Evolutionary conservation across 2,797 vertebrate genomes (phyloP), one percentile per base, ranked within the genome.

Genomic region (Arctocebus calabarensis): DNA sequence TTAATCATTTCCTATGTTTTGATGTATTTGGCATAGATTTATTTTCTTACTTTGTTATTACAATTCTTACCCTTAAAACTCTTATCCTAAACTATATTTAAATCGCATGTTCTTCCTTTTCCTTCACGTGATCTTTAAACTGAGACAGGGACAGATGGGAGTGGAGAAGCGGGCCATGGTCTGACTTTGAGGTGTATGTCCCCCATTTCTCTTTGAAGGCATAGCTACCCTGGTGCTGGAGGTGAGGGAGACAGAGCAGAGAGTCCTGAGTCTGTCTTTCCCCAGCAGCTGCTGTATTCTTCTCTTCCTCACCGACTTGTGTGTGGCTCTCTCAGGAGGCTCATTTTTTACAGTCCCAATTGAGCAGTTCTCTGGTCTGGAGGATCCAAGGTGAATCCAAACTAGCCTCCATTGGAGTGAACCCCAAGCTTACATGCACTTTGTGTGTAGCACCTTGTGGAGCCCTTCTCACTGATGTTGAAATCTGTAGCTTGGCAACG

Each of bases 1-100:
- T 22, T 92, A 45, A 77, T 94, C 64, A 83, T 55, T 78, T 64
- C 13, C n/a, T 23, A 32, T 91, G 19, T 23, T 89, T 73, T 79
- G 52, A 73, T 75, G 37, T 57, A 43, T 45, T 52, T 40, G 23
- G 17, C 64, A 70, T 52, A 74, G 27, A 73, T 45, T 83, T 87
- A 71, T 4, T 61, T 70, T 45, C 66, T 5, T 32, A 17, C 86
- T 78, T 59, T 59, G 16, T 77, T 86, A 57, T 34, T 61, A 68
- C 84, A 68, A 84, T 73, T 81, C 40, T 40, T 40, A 40, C 11
- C 84, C 13, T 64, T 77, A 66, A 55, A 84, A 82, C 34, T 34
- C 12, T 75, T 9, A 22, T 45, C 32, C 73, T 22, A 59, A 20
- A 81, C 74, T 82, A 66, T 32, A 45, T 92, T 61, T 71, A 78